Evolutionary conservation across 2,888 invertebrate genomes (phyloP), one percentile per base, ranked within the genome.

Genomic region (Leuctra nigra): DNA sequence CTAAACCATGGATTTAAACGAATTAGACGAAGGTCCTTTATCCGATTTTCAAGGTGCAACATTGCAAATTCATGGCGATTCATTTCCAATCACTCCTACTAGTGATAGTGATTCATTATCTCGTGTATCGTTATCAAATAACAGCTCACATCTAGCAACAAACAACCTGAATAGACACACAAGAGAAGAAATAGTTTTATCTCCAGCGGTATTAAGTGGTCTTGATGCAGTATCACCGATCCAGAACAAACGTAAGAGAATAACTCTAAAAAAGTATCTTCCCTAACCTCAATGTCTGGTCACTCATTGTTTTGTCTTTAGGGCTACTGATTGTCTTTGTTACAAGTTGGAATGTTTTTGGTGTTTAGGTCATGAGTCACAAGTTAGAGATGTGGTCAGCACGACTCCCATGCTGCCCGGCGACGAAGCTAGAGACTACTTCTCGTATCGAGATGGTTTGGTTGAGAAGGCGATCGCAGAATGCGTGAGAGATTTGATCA

Each of bases 391-490:
- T 33, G 36, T 53, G 1, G 52, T 50, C 7, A 53, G 56, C 23
- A 58, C 56, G 36, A 50, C 41, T 25, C 65, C 61, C 14, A 61
- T 59, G 16, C 59, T 59, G 73, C n/a, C 75, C 73, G 68, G 73
- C 47, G 78, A 82, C 57, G 80, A 83, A 64, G 82, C 84, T 18
- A 79, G 80, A 61, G 81, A 77, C 60, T 88, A 83, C 71, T 87
- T 87, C 67, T 83, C 83, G 35, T 84, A 83, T 67, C 78, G 90
- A 59, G 83, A 83, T 63, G 86, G 84, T 22, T 82, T 86, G 13
- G 81, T 89, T 11, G 84, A 86, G 63, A 77, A 77, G 62, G 89
- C 89, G 2, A 78, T 88, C 38, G 78, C 81, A 55, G 86, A 86
- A 65, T 85, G 87, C 65, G 80, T 82, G 47, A 78, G 80, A 1